Percentiles rank a stretch among this genome's conserved stretches.
These are phyloP conservation scores for Stomorhina lunata DNA, from an alignment of 2,888 invertebrate species.

Conservation along the genomic window DNA sequence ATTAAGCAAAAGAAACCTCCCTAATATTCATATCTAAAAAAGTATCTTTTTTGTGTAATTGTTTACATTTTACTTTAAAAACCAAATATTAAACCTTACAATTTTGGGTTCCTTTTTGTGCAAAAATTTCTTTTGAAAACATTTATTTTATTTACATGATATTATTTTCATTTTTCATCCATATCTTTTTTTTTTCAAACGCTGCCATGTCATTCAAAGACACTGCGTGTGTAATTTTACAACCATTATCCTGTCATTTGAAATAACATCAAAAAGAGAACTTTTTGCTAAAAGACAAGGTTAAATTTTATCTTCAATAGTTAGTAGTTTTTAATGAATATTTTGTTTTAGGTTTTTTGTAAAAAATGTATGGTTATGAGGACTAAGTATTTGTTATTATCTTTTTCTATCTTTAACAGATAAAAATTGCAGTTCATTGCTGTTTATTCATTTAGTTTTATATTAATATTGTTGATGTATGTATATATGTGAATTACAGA, in stretches of 20 bases:
- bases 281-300: slow-evolving; percentile 47
- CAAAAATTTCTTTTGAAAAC: slow-evolving; percentile 5
- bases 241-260: slow-evolving; percentile 49
- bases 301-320: slow-evolving; percentile 52
- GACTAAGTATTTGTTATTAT: neutral
- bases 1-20: too few relatives aligned
- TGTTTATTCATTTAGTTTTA: neutral
- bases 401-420: slow-evolving; percentile 1
- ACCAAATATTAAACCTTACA: slow-evolving; percentile 32
- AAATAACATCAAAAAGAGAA: slow-evolving; percentile 49
- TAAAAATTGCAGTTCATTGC: slow-evolving; percentile 21
- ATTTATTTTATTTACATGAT: neutral
- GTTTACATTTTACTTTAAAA: neutral
- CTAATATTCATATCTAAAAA: too few relatives aligned
- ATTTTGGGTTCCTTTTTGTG: slow-evolving; percentile 19
- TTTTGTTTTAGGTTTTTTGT: neutral
- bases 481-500: too few relatives aligned
- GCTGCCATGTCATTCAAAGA: slow-evolving; percentile 11
- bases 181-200: neutral
- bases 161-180: neutral
- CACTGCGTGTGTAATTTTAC: slow-evolving; percentile 48
- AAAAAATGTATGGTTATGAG: neutral
- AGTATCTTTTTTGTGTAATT: neutral
- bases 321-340: slow-evolving; percentile 30
- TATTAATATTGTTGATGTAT: too few relatives aligned